Percentiles rank a stretch among this genome's conserved stretches.
phyloP scores from a whole-genome alignment of 2,888 invertebrate species.

The Nymphalis polychloros region DNA sequence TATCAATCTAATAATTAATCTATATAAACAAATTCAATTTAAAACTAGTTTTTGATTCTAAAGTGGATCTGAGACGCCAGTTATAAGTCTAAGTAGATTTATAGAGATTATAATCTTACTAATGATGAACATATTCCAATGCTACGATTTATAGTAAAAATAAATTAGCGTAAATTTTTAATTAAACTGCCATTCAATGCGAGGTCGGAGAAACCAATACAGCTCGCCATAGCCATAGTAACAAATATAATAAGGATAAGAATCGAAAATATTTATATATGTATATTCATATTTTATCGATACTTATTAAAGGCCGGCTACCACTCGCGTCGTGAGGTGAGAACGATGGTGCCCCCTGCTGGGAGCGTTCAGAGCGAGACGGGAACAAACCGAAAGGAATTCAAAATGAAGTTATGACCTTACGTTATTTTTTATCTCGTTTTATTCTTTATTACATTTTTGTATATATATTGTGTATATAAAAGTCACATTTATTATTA shows the following conservation, averaged over 20 bases:
- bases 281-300: conserved; percentile 82
- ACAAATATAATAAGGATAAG: conserved; percentile 48
- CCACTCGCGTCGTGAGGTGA: conserved; percentile 81
- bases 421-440: conserved; percentile 59
- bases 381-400: conserved; percentile 76
- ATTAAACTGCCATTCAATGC: conserved; percentile 23
- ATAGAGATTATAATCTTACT: conserved; percentile 30
- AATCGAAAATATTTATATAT: conserved; percentile 79
- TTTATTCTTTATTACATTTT: conserved; percentile 71
- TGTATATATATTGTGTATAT: conserved; percentile 17
- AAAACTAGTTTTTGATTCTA: conserved; percentile 57
- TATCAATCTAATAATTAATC: conserved; percentile 70
- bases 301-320: conserved; percentile 81
- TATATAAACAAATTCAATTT: conserved; percentile 70
- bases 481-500: conserved; percentile 10
- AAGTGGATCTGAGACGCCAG: conserved; percentile 13
- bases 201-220: conserved; percentile 14
- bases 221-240: conserved; percentile 16
- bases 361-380: conserved; percentile 72
- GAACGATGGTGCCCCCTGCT: conserved; percentile 81
- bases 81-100: conserved; percentile 8
- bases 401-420: conserved; percentile 79
- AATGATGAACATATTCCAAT: conserved; percentile 59
- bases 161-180: conserved; percentile 43
- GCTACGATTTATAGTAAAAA: conserved; percentile 36